These are phyloP conservation scores for Glyptemys insculpta DNA, from an alignment of 2,797 vertebrate genomes.

Conservation along the genomic window DNA sequence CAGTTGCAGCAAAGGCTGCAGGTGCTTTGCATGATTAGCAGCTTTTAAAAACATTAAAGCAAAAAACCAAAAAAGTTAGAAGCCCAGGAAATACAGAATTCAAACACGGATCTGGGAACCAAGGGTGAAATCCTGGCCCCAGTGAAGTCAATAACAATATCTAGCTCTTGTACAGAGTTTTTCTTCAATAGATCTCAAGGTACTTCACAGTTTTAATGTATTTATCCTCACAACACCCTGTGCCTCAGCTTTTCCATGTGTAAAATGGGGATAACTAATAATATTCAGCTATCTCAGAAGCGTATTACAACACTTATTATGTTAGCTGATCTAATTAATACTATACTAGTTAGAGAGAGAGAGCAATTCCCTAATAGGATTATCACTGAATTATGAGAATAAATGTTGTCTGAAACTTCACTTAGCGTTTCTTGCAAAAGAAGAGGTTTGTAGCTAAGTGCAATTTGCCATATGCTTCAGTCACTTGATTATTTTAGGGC, in stretches of 20 bases:
- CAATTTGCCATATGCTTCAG: background rate
- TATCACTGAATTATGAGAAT: background rate
- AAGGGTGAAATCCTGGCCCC: background rate
- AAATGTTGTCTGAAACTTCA: conserved; percentile 29
- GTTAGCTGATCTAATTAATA: conserved; percentile 8
- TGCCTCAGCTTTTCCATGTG: fast-evolving
- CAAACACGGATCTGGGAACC: background rate
- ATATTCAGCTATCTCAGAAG: background rate
- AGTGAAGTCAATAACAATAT: background rate
- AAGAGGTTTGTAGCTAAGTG: background rate
- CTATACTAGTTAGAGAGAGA: background rate
- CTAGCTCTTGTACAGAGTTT: background rate
- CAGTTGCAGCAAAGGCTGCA: background rate
- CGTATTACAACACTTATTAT: background rate
- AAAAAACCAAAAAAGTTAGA: background rate
- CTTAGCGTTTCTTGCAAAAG: background rate
- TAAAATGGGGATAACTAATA: background rate
- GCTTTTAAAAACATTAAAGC: background rate
- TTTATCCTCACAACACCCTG: background rate
- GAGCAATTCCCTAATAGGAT: conserved; percentile 23
- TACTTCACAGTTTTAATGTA: background rate
- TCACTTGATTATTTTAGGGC: background rate
- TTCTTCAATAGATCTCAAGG: background rate
- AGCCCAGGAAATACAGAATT: background rate
- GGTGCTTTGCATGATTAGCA: background rate